phyloP scores from a whole-genome alignment of 2,113 vertebrate species.

The Paralichthys olivaceus region DNA sequence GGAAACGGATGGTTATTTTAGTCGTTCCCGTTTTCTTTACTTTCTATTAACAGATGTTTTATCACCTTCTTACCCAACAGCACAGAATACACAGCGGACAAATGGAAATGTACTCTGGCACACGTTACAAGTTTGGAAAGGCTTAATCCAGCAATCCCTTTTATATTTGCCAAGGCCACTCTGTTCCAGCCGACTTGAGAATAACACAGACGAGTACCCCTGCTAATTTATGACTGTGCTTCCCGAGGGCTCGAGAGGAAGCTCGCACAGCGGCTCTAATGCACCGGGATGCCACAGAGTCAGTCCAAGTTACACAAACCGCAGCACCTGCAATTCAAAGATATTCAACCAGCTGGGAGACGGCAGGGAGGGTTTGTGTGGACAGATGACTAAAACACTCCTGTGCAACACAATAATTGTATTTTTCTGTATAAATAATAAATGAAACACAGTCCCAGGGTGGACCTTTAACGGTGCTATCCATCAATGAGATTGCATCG shows the following conservation, averaged over 20 bases:
- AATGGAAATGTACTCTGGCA: background rate
- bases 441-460: constrained; percentile 9
- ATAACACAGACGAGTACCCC: background rate
- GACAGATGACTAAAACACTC: background rate
- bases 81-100: background rate
- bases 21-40: background rate
- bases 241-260: background rate
- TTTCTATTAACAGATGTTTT: background rate
- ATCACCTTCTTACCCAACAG: background rate
- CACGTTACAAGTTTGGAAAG: background rate
- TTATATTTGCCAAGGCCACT: background rate
- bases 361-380: background rate
- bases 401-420: background rate
- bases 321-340: background rate
- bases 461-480: background rate
- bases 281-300: background rate
- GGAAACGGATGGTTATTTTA: background rate
- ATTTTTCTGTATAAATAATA: constrained; percentile 36
- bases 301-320: background rate
- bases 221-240: background rate
- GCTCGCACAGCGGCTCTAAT: background rate
- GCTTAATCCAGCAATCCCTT: background rate
- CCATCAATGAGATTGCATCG: constrained; percentile 7
- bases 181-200: background rate
- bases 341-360: too few relatives aligned